Conservation (phyloP, 2,113 vertebrate genomes). For the Actinemys pallida region DNA sequence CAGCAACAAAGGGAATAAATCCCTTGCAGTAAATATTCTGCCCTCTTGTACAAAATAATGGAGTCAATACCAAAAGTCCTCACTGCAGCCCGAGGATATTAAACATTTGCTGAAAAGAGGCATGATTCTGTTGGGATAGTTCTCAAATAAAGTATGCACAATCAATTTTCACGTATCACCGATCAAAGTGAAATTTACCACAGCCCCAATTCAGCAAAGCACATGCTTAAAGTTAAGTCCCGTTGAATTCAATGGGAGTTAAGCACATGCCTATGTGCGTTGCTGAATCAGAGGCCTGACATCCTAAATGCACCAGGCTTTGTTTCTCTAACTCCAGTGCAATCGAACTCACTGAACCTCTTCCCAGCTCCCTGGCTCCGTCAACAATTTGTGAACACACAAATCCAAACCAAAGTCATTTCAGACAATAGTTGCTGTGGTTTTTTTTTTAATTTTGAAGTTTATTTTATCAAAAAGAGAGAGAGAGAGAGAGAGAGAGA, state of each 20-base stretch:
- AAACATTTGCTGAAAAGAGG: neutral
- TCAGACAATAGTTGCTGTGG: constrained; percentile 32
- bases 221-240: neutral
- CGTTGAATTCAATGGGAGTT: neutral
- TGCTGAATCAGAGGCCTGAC: neutral
- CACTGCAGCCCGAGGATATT: neutral
- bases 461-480: constrained; percentile 70
- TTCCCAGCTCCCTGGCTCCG: accelerated
- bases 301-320: neutral
- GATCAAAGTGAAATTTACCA: neutral
- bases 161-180: neutral
- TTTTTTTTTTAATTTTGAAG: constrained; percentile 40
- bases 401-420: neutral
- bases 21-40: neutral
- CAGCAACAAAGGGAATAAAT: neutral
- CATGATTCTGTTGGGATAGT: neutral
- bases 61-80: neutral
- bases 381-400: neutral
- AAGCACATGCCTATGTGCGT: neutral
- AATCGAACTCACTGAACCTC: neutral
- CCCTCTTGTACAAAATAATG: neutral
- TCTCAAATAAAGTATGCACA: too few species aligned
- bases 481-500: neutral
- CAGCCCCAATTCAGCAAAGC: neutral
- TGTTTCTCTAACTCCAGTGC: neutral